Evolutionary conservation across 2,888 invertebrate species (phyloP), one percentile per base, ranked within the genome.

Genomic region (Eupithecia pulchellata): DNA sequence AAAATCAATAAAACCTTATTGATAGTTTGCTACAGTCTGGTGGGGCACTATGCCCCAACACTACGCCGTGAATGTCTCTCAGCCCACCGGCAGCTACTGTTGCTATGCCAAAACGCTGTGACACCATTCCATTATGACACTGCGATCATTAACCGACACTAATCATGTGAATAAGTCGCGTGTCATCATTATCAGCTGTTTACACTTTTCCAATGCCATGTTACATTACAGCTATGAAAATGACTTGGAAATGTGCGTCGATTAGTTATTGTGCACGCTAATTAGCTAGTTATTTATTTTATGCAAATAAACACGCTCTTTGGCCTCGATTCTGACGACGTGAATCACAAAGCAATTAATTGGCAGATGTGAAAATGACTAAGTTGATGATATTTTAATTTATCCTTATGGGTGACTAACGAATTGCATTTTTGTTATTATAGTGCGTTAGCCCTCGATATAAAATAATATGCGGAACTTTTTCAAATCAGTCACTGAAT

Each of bases 161-260:
- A 81, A 82, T 84, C 81, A 83, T 81, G 80, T 76, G 73, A 81
- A 87, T 76, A 78, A 69, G 68, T 72, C 73, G 69, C 73, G 72
- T 76, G 77, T 75, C 77, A 75, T 72, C 72, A 73, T 76, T 82
- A 84, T 80, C 84, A 82, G 79, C 81, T 85, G 81, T 80, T 81
- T 80, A 77, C 82, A 83, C 81, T 77, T 65, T 47, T 75, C 75
- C 77, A 69, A 71, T 64, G 72, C 68, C 71, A 77, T 75, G 74
- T 61, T 66, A 69, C 62, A 62, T n/a, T 57, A n/a, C 32, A 30
- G 32, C 32, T 57, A 17, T 6, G 1, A 57, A 57, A 57, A 57
- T 29, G 17, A 57, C 57, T 29, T 29, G 17, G 14, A 17, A 57
- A 57, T 29, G 29, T 57, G 57, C 17, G 14, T 57, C 55, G 5